Evolutionary conservation across 2,113 vertebrate species (phyloP).

Genomic region (Nansenia antarctica): DNA sequence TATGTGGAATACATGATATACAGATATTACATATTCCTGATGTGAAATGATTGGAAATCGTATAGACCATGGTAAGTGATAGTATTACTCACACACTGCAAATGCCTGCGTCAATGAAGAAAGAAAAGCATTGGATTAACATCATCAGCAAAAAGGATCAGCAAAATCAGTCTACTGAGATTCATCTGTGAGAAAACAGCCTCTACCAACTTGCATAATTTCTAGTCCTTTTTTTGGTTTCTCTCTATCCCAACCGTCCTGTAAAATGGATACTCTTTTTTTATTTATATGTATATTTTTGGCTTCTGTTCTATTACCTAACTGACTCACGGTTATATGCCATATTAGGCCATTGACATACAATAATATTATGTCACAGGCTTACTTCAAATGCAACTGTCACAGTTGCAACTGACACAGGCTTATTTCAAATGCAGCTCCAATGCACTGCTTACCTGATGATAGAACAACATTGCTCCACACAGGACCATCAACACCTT

Average conservation of each 20-base stretch:
- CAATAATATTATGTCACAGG: not conserved
- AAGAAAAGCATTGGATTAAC: not conserved
- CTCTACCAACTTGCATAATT: not conserved
- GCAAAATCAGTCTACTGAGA: not conserved
- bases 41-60: too few species aligned
- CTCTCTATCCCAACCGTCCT: not conserved
- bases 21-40: too few species aligned
- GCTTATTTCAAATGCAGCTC: not conserved
- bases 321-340: too few species aligned
- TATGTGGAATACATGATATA: too few species aligned
- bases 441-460: slow-evolving; percentile 38
- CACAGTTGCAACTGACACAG: too few species aligned
- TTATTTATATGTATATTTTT: not conserved
- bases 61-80: too few species aligned
- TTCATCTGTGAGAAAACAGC: not conserved
- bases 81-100: slow-evolving; percentile 4
- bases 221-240: not conserved
- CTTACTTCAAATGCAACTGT: not conserved
- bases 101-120: not conserved
- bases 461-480: slow-evolving; percentile 14
- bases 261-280: too few species aligned
- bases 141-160: not conserved
- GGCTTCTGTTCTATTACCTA: not conserved
- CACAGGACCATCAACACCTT: slow-evolving; percentile 16
- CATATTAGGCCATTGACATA: too few species aligned